Conservation (phyloP, 30 jellyfish, hydroid and myxozoan genomes). For the Cassiopea xamachana region DNA sequence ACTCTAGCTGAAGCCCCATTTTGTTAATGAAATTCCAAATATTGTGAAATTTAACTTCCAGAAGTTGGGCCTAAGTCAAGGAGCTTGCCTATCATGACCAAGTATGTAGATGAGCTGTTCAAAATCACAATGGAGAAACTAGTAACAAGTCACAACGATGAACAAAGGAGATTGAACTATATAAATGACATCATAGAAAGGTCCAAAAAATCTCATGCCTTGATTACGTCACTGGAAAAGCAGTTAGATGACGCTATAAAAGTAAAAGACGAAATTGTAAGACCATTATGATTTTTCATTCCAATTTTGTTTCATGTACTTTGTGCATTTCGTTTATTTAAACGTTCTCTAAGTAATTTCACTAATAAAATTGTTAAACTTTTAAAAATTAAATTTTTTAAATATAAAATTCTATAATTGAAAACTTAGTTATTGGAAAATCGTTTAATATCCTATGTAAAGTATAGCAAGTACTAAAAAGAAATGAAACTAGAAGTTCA, state of each 20-base stretch:
- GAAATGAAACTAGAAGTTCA: no score
- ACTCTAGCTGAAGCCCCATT: no score
- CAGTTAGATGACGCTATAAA: conserved; percentile 6
- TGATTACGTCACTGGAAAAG: conserved; percentile 17
- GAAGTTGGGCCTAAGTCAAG: not conserved
- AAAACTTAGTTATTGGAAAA: no score
- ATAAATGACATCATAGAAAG: conserved; percentile 12
- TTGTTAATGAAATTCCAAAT: no score
- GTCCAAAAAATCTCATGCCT: conserved; percentile 31
- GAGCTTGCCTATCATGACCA: not conserved
- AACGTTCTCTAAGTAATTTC: no score
- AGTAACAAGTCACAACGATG: conserved; percentile 38
- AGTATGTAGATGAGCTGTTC: conserved; percentile 28
- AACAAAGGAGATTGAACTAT: conserved; percentile 7
- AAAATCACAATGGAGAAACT: conserved; percentile 14
- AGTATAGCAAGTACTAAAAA: no score
- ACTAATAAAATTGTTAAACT: no score
- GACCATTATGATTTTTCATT: not conserved
- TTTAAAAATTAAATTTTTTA: no score
- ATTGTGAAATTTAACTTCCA: no score
- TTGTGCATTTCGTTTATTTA: not conserved
- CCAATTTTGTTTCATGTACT: not conserved
- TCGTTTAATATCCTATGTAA: no score
- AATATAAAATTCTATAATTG: no score
- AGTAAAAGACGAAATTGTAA: conserved; percentile 35